Evolutionary conservation across 2,888 invertebrate genomes (phyloP).

Genomic region (Dynastes hyllus): DNA sequence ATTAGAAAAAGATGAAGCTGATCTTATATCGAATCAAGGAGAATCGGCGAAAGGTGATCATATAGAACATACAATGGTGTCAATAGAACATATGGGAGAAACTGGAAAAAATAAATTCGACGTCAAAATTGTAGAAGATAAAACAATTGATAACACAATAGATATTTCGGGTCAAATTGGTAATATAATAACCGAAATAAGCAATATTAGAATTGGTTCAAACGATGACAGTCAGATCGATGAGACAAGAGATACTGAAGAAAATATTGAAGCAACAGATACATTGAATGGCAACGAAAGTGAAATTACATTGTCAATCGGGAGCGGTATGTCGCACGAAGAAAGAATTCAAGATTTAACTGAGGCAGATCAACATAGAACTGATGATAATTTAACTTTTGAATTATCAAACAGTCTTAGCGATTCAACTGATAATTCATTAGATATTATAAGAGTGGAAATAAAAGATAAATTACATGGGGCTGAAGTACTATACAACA

Average conservation of each 20-base stretch:
- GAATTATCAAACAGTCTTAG: background rate
- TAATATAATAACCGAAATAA: slow-evolving; percentile 3
- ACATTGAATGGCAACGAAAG: background rate
- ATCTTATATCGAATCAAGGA: too few species aligned
- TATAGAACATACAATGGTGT: too few species aligned
- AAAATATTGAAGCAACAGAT: background rate
- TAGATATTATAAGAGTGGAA: slow-evolving; percentile 19
- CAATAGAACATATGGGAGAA: too few species aligned
- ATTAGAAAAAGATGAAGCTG: too few species aligned
- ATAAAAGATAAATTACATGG: slow-evolving; percentile 2
- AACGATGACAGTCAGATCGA: background rate
- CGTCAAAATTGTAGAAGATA: background rate
- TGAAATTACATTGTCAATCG: background rate
- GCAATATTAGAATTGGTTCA: background rate
- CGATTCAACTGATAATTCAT: background rate
- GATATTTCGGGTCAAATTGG: slow-evolving; percentile 22
- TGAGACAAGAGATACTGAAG: background rate
- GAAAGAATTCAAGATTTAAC: background rate
- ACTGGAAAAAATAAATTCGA: background rate
- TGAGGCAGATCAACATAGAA: background rate
- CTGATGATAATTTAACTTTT: background rate
- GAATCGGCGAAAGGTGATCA: too few species aligned
- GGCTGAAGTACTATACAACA: too few species aligned
- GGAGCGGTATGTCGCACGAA: background rate
- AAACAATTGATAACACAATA: background rate